Percentiles rank a stretch among this genome's conserved stretches.
phyloP scores from a whole-genome alignment of 1,140 invertebrate species.

The Cardiocondyla obscurior region DNA sequence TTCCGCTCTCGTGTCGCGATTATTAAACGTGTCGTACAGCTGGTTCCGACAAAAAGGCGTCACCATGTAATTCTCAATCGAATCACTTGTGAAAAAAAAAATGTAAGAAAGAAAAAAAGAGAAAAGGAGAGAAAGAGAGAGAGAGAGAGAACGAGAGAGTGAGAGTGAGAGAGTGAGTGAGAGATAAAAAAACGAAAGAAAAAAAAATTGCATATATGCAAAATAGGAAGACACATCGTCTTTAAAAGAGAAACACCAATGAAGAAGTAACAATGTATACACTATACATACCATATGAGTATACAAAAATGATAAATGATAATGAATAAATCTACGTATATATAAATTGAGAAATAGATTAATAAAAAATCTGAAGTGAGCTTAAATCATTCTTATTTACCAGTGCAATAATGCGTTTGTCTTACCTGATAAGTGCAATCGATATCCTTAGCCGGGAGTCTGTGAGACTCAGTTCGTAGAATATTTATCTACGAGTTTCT shows the following conservation, averaged over 20 bases:
- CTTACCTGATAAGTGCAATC: background rate
- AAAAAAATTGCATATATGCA: background rate
- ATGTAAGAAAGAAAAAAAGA: background rate
- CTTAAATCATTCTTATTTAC: conserved; percentile 25
- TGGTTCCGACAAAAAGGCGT: conserved; percentile 2
- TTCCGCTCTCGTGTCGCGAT: conserved; percentile 1
- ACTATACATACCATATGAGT: conserved; percentile 72
- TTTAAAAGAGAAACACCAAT: conserved; percentile 65
- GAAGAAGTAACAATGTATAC: conserved; percentile 73
- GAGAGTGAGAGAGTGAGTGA: background rate
- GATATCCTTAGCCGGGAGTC: background rate
- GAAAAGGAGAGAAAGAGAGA: background rate
- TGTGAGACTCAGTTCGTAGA: background rate
- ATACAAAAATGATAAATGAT: too few relatives aligned
- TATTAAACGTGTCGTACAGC: conserved; percentile 24
- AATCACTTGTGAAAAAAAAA: conserved; percentile 20
- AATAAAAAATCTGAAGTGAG: conserved; percentile 72
- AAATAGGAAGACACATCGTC: conserved; percentile 45
- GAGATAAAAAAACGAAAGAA: background rate
- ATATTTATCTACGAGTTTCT: background rate
- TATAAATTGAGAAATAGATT: conserved; percentile 76
- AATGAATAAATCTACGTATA: conserved; percentile 74
- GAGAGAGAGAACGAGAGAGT: background rate
- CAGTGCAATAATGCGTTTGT: background rate
- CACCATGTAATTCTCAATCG: conserved; percentile 20